phyloP scores from a whole-genome alignment of 2,797 vertebrate genomes.

The Alosa sapidissima region DNA sequence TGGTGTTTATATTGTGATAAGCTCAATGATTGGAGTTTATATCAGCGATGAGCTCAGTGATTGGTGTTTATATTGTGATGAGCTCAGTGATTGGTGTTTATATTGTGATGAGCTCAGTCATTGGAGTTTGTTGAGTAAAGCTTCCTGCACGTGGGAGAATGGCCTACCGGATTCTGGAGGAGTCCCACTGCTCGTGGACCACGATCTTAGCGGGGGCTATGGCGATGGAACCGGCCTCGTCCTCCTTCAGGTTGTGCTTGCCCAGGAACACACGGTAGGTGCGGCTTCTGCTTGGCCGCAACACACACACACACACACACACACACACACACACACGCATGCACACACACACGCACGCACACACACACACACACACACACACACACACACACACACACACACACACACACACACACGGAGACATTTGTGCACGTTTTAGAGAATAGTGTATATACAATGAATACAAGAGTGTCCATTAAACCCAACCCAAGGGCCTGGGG shows the following conservation, averaged over 20 bases:
- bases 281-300: constrained; percentile 65
- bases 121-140: not conserved
- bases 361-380: not conserved
- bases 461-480: too few species aligned
- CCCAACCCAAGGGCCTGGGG: too few species aligned
- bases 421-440: not conserved
- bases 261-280: constrained; percentile 82
- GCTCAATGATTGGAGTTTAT: too few species aligned
- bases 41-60: not conserved
- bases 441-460: not conserved
- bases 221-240: constrained; percentile 70
- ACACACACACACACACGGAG: too few species aligned
- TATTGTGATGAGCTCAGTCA: too few species aligned
- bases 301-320: not conserved
- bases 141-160: not conserved
- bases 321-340: not conserved
- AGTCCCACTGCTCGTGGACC: constrained; percentile 78
- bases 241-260: constrained; percentile 71
- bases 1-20: not conserved
- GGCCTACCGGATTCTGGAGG: constrained; percentile 72
- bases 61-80: not conserved
- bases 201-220: constrained; percentile 72
- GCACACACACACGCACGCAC: not conserved
- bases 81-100: too few species aligned
- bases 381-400: not conserved